Evolutionary conservation across 2,888 invertebrate species (phyloP), one percentile per base, ranked within the genome.

Genomic region (Campopleginae sp.): DNA sequence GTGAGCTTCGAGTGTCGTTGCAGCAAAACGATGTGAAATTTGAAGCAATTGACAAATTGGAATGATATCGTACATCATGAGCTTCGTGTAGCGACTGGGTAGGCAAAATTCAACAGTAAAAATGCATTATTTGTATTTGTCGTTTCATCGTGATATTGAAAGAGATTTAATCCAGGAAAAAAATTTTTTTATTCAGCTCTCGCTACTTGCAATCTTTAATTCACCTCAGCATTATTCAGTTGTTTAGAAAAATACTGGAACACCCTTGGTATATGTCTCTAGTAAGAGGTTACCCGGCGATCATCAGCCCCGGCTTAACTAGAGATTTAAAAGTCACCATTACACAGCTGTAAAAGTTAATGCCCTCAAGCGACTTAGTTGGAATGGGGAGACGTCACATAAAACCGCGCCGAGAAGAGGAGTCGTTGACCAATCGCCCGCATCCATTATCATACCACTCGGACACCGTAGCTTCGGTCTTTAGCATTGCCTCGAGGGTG

Each of bases 401-500:
- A 71, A 44, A 44, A 44, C 70, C 58, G 42, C 79, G 65, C 42
- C 44, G 46, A 75, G 78, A 68, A 61, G 58, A 80, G 80, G 85
- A 81, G 74, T 82, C 82, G 79, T 79, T 71, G 85, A 85, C 80
- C 82, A 80, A 76, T 81, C 83, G 87, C 79, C 87, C 87, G 88
- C 89, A 88, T 89, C 88, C 88, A 90, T 91, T 90, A 89, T 88
- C 88, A 86, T 79, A 71, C 58, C 65, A 85, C 86, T 38, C 82
- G 85, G 80, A 80, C 86, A 83, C 82, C 86, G 33, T 74, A 31
- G 77, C 75, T 63, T 79, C 79, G n/a, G 65, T 85, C 65, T 71
- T 79, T 68, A 66, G 44, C 54, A 58, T 86, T 80, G 87, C 91
- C 90, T 89, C 88, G 87, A 89, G 90, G 91, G 90, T 89, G 92